These are phyloP conservation scores for Clytia hemisphaerica DNA, from an alignment of 30 jellyfish, hydroid and myxozoan genomes.

Conservation along the genomic window DNA sequence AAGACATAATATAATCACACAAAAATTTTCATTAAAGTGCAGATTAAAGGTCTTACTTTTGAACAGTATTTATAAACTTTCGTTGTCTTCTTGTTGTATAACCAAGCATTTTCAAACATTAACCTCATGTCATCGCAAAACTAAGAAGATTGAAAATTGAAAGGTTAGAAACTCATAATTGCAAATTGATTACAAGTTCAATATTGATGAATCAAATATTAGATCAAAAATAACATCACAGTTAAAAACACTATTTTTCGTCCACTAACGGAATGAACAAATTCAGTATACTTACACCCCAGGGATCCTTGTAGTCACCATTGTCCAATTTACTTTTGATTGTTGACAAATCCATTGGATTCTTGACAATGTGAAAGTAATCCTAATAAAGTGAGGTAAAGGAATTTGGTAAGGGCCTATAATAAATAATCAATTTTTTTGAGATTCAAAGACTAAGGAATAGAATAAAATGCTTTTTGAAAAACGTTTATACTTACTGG, in stretches of 20 bases:
- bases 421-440: too few species aligned
- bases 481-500: slow-evolving; percentile 74
- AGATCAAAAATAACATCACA: not conserved
- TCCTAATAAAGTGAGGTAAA: slow-evolving; percentile 45
- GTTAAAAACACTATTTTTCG: too few species aligned
- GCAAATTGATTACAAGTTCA: too few species aligned
- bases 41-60: slow-evolving; percentile 43
- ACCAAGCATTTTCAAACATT: slow-evolving; percentile 99
- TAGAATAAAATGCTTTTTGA: too few species aligned
- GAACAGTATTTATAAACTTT: slow-evolving; percentile 91
- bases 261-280: too few species aligned
- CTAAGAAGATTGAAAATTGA: slow-evolving; percentile 28
- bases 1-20: too few species aligned
- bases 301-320: slow-evolving; percentile 83
- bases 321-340: slow-evolving; percentile 67
- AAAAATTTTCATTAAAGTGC: too few species aligned
- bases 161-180: too few species aligned
- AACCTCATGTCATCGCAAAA: slow-evolving; percentile 86
- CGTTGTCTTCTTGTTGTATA: slow-evolving; percentile 89
- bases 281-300: slow-evolving; percentile 93
- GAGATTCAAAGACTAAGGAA: too few species aligned
- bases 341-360: slow-evolving; percentile 93
- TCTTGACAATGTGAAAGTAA: slow-evolving; percentile 73
- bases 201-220: not conserved
- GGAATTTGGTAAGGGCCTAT: too few species aligned